Percentiles rank a stretch among this genome's conserved stretches.
Conservation (phyloP, 1,140 invertebrate genomes). For the Lepidurus couesii region DNA sequence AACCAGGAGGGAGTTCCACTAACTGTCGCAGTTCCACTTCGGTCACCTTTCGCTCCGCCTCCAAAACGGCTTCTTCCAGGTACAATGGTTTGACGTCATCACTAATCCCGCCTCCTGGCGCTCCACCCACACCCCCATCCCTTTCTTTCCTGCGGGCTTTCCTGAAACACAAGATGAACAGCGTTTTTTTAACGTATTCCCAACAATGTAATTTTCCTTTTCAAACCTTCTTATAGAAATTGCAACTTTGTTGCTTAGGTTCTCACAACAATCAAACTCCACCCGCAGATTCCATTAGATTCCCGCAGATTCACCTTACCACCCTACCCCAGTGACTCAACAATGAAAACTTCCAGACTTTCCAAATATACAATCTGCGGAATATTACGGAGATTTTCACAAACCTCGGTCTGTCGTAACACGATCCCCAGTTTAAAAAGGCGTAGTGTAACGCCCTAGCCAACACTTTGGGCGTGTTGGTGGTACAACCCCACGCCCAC, state of each 20-base stretch:
- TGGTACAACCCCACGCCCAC: neutral
- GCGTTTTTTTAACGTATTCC: neutral
- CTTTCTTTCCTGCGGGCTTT: slow-evolving; percentile 95
- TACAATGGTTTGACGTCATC: slow-evolving; percentile 4
- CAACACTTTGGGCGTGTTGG: neutral
- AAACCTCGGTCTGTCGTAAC: slow-evolving; percentile 8
- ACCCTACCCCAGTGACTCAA: no score
- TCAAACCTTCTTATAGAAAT: neutral
- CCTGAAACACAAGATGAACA: slow-evolving; percentile 52
- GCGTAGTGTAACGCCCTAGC: neutral
- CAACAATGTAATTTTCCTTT: neutral
- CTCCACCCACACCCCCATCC: slow-evolving; percentile 50
- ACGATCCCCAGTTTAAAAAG: neutral
- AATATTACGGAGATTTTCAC: neutral
- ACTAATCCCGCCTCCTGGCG: slow-evolving; percentile 5
- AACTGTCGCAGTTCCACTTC: slow-evolving; percentile 87
- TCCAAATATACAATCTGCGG: neutral
- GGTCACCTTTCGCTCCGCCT: slow-evolving; percentile 79
- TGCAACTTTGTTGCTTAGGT: neutral
- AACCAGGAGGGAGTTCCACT: slow-evolving; percentile 83
- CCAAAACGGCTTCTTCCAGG: slow-evolving; percentile 22
- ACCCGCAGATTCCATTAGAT: no score
- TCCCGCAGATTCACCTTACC: no score
- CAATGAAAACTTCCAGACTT: neutral
- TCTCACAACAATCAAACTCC: neutral